Percentiles rank a stretch among this genome's conserved stretches.
Conservation (phyloP, 2,888 invertebrate species). For the Epistrophella euchroma region DNA sequence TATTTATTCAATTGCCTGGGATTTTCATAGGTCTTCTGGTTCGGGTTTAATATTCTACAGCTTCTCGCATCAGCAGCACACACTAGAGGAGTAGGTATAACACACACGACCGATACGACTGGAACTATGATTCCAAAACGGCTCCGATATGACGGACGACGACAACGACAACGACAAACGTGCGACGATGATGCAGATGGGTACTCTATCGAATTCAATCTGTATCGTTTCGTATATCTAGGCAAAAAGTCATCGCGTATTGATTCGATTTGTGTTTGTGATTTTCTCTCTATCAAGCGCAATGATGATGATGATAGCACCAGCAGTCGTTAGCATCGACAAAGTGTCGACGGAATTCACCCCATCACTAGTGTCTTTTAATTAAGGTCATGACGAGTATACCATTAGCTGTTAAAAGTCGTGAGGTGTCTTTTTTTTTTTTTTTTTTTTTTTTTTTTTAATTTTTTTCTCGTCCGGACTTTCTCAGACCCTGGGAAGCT, state of each 20-base stretch:
- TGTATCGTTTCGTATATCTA: constrained; percentile 56
- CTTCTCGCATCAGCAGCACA: constrained; percentile 28
- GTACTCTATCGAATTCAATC: constrained; percentile 38
- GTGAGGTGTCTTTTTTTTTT: constrained; percentile 29
- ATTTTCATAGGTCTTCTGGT: constrained; percentile 68
- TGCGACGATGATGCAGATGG: constrained; percentile 37
- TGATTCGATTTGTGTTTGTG: constrained; percentile 72
- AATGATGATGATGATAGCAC: constrained; percentile 20
- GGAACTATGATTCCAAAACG: constrained; percentile 16
- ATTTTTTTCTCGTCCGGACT: constrained; percentile 22
- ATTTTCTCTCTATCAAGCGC: constrained; percentile 69
- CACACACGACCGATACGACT: constrained; percentile 37
- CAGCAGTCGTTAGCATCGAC: constrained; percentile 61
- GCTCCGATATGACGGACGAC: constrained; percentile 35
- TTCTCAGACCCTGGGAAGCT: constrained; percentile 56
- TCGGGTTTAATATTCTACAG: constrained; percentile 35
- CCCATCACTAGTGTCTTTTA: constrained; percentile 72
- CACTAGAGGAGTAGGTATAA: not conserved
- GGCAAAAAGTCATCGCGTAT: constrained; percentile 71
- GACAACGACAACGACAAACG: constrained; percentile 26
- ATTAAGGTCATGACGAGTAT: constrained; percentile 76
- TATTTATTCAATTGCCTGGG: constrained; percentile 76
- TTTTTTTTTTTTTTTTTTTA: constrained; percentile 8
- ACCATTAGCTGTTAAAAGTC: constrained; percentile 67
- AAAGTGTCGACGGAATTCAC: constrained; percentile 71